phyloP scores from a whole-genome alignment of 2,888 invertebrate genomes.

The Gonocerus acuteangulatus region DNA sequence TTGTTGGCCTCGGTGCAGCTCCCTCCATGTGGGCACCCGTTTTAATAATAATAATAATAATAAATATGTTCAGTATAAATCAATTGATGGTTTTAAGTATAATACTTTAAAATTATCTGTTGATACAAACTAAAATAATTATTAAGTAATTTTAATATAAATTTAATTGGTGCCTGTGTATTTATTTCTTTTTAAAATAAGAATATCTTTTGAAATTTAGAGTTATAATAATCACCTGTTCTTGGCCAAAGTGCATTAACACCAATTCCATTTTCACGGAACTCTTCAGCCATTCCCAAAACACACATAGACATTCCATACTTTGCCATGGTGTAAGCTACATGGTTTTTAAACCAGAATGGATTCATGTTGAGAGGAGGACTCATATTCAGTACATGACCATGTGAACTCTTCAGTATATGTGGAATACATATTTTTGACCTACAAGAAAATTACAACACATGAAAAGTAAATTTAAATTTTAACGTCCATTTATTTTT shows the following conservation, averaged over 20 bases:
- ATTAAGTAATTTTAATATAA: too few relatives aligned
- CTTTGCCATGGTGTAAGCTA: constrained; percentile 97
- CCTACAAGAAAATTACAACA: constrained; percentile 48
- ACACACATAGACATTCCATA: constrained; percentile 99
- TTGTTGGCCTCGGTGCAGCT: too few relatives aligned
- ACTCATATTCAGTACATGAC: constrained; percentile 90
- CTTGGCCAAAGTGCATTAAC: constrained; percentile 96
- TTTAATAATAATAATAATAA: too few relatives aligned
- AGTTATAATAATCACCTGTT: constrained; percentile 60
- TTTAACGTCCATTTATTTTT: too few relatives aligned
- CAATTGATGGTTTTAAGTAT: too few relatives aligned
- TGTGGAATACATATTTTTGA: constrained; percentile 85
- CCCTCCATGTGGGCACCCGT: too few relatives aligned
- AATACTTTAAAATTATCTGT: too few relatives aligned
- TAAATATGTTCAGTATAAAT: too few relatives aligned
- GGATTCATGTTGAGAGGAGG: constrained; percentile 87
- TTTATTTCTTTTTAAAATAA: too few relatives aligned
- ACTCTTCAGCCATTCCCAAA: constrained; percentile 93
- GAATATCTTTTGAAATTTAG: too few relatives aligned
- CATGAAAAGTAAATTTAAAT: neutral
- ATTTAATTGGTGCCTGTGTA: too few relatives aligned
- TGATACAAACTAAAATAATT: too few relatives aligned
- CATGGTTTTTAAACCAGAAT: constrained; percentile 83
- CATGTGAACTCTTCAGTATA: constrained; percentile 75
- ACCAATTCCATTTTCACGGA: constrained; percentile 69